A percentile compares a stretch with the other conserved stretches of the same genome.
Conservation (phyloP, 2,797 vertebrate species). For the Pseudomugil gertrudae region DNA sequence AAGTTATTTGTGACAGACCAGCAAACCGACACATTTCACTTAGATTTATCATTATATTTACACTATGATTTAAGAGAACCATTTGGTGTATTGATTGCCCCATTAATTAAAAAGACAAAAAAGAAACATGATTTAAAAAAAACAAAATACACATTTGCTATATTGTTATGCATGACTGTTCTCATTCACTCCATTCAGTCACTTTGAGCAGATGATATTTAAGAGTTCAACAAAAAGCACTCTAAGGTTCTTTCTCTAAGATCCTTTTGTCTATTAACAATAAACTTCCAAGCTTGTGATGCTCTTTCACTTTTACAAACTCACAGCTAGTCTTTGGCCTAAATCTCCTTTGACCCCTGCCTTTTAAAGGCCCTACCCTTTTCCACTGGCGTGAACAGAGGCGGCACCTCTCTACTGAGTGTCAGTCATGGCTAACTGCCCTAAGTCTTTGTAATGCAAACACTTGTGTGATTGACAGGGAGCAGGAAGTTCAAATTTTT, state of each 20-base stretch:
- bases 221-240: conserved; percentile 34
- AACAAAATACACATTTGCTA: neutral
- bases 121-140: neutral
- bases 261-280: conserved; percentile 65
- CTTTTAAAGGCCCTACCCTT: conserved; percentile 58
- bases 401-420: conserved; percentile 41
- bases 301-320: conserved; percentile 57
- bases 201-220: conserved; percentile 54
- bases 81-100: neutral
- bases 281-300: conserved; percentile 48
- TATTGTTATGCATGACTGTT: conserved; percentile 4
- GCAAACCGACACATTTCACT: neutral
- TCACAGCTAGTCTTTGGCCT: conserved; percentile 47
- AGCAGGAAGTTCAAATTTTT: conserved; percentile 57
- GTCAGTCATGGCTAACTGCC: conserved; percentile 75
- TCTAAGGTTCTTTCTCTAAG: conserved; percentile 24
- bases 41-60: neutral
- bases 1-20: neutral
- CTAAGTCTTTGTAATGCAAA: conserved; percentile 79
- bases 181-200: conserved; percentile 32
- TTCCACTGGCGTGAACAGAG: conserved; percentile 52
- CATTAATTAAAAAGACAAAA: too few relatives aligned
- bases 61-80: conserved; percentile 33
- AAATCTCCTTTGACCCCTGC: conserved; percentile 62
- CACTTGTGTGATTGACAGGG: conserved; percentile 58